Evolutionary conservation across 2,888 invertebrate species (phyloP).

Genomic region (Pterostichus niger): DNA sequence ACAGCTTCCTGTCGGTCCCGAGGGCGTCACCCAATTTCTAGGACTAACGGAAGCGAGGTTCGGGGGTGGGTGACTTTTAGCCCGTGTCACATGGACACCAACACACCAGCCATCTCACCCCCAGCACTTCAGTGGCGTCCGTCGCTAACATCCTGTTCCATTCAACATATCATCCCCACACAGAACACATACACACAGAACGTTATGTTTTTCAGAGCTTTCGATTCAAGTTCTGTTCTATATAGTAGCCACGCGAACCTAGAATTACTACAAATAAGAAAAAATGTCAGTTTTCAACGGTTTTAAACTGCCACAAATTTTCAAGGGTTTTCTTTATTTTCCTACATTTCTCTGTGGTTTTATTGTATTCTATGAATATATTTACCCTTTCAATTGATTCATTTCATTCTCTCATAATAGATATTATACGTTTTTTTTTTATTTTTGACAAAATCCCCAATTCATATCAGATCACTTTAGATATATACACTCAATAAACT

Average conservation of each 20-base stretch:
- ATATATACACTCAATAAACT: too few species aligned
- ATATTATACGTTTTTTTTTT: too few species aligned
- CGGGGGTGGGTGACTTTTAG: constrained; percentile 44
- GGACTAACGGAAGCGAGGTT: constrained; percentile 42
- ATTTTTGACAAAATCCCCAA: too few species aligned
- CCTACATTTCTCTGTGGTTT: too few species aligned
- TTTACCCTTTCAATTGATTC: too few species aligned
- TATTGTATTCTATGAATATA: too few species aligned
- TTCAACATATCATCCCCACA: constrained; percentile 54
- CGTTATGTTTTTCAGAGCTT: not conserved
- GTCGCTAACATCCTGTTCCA: constrained; percentile 50
- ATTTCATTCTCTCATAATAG: too few species aligned
- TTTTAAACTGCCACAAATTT: not conserved
- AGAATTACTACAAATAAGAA: constrained; percentile 38
- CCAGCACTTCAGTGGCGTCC: constrained; percentile 17
- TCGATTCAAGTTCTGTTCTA: not conserved
- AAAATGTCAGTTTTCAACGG: constrained; percentile 17
- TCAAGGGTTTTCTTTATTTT: not conserved
- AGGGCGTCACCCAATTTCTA: constrained; percentile 52
- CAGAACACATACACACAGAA: not conserved
- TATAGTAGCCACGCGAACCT: too few species aligned
- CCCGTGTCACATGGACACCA: constrained; percentile 43
- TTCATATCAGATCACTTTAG: too few species aligned
- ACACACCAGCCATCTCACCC: not conserved
- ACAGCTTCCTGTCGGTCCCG: constrained; percentile 40